phyloP scores from a whole-genome alignment of 2,888 invertebrate genomes.

The Atrina japonica region DNA sequence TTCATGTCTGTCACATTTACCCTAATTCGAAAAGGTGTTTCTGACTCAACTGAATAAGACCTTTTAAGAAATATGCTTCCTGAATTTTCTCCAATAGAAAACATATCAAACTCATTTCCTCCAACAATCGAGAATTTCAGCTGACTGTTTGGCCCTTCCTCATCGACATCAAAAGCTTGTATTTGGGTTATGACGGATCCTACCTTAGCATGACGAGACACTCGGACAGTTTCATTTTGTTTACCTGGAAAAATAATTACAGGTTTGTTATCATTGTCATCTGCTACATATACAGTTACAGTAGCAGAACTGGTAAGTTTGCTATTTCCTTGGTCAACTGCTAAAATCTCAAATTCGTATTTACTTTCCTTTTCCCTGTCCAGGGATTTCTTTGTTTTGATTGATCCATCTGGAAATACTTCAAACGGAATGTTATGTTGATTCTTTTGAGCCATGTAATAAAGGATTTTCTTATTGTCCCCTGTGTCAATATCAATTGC shows the following conservation, averaged over 20 bases:
- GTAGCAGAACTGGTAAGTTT: slow-evolving; percentile 46
- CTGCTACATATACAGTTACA: slow-evolving; percentile 60
- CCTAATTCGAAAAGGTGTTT: slow-evolving; percentile 33
- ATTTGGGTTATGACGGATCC: slow-evolving; percentile 65
- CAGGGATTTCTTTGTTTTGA: slow-evolving; percentile 51
- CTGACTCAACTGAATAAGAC: slow-evolving; percentile 40
- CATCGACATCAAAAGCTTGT: slow-evolving; percentile 67
- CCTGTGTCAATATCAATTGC: slow-evolving; percentile 66
- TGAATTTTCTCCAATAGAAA: slow-evolving; percentile 59
- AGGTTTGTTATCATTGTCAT: slow-evolving; percentile 75
- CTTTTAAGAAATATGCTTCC: slow-evolving; percentile 61
- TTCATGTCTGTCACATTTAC: slow-evolving; percentile 38
- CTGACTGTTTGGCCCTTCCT: slow-evolving; percentile 67
- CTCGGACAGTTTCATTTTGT: slow-evolving; percentile 60
- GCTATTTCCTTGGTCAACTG: slow-evolving; percentile 50
- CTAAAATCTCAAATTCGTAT: slow-evolving; percentile 56
- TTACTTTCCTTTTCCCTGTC: slow-evolving; percentile 52
- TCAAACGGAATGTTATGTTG: slow-evolving; percentile 50
- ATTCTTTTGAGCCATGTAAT: slow-evolving; percentile 9
- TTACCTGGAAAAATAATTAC: slow-evolving; percentile 65
- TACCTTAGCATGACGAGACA: slow-evolving; percentile 51
- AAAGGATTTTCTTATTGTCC: slow-evolving; percentile 55
- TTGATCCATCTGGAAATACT: slow-evolving; percentile 50
- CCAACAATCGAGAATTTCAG: slow-evolving; percentile 58
- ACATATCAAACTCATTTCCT: slow-evolving; percentile 75